A percentile compares a stretch with the other conserved stretches of the same genome.
Conservation (phyloP, 2,888 invertebrate genomes). For the Smittia sp. region DNA sequence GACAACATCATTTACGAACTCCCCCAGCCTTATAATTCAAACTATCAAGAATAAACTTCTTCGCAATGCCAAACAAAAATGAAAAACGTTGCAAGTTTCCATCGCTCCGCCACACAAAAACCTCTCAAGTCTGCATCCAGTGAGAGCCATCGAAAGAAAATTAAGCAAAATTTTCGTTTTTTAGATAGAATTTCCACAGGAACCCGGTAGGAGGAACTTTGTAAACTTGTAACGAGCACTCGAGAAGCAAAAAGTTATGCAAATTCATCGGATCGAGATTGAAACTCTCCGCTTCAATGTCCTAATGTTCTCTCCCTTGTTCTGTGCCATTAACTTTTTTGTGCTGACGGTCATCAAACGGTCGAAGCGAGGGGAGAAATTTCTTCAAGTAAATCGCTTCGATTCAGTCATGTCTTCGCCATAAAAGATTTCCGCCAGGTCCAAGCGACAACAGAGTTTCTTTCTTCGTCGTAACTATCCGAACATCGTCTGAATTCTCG, state of each 20-base stretch:
- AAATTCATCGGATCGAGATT: slow-evolving; percentile 31
- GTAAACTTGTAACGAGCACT: slow-evolving; percentile 17
- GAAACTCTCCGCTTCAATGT: slow-evolving; percentile 8
- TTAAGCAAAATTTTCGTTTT: not conserved
- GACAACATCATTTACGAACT: no score
- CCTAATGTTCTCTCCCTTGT: slow-evolving; percentile 3
- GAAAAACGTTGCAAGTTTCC: no score
- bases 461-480: slow-evolving; percentile 32
- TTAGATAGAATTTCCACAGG: not conserved
- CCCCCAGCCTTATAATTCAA: no score
- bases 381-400: not conserved
- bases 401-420: not conserved
- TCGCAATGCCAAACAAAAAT: no score
- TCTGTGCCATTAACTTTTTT: not conserved
- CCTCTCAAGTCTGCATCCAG: not conserved
- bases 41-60: no score
- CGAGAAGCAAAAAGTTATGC: slow-evolving; percentile 31
- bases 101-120: no score
- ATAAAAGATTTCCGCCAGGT: not conserved
- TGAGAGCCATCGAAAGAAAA: slow-evolving; percentile 13
- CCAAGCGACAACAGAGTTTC: not conserved
- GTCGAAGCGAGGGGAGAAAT: not conserved
- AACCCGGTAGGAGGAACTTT: no score
- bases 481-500: slow-evolving; percentile 23
- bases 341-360: slow-evolving; percentile 29